These are phyloP conservation scores for Antedon mediterranea DNA, from an alignment of 53 echinoderm and acorn worm species.

Conservation along the genomic window DNA sequence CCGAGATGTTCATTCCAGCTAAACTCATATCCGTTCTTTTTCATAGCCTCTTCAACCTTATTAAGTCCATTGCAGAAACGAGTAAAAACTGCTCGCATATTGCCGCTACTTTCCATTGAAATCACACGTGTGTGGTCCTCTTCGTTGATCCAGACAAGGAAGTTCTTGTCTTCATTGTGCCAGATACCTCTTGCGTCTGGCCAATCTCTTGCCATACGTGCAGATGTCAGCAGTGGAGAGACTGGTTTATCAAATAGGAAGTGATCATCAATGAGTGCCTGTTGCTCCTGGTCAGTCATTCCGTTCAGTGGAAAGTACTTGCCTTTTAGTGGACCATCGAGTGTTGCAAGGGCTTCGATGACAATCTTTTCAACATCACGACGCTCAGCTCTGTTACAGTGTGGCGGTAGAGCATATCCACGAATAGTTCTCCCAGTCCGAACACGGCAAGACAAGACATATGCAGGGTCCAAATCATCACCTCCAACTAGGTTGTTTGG, in stretches of 20 bases:
- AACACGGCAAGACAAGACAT: slow-evolving; percentile 63
- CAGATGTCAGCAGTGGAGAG: slow-evolving; percentile 49
- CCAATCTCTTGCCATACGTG: slow-evolving; percentile 70
- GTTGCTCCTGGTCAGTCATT: slow-evolving; percentile 55
- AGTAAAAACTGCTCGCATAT: slow-evolving; percentile 49
- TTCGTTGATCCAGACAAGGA: slow-evolving; percentile 96
- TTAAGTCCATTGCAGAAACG: slow-evolving; percentile 68
- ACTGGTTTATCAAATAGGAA: slow-evolving; percentile 78
- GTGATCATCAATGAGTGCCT: slow-evolving; percentile 57
- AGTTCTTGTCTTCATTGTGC: slow-evolving; percentile 70
- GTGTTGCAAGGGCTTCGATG: slow-evolving; percentile 20
- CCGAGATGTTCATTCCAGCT: slow-evolving; percentile 86
- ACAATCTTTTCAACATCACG: slow-evolving; percentile 55
- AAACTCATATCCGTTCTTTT: slow-evolving; percentile 36
- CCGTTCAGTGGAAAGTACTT: slow-evolving; percentile 47
- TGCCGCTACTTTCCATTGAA: slow-evolving; percentile 67
- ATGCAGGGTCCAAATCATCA: slow-evolving; percentile 54
- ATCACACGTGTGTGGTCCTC: too few relatives aligned
- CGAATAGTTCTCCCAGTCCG: slow-evolving; percentile 64
- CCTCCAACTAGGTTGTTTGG: slow-evolving; percentile 34
- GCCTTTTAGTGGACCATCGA: slow-evolving; percentile 35
- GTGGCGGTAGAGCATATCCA: slow-evolving; percentile 52
- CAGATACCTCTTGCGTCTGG: slow-evolving; percentile 71
- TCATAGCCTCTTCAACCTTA: slow-evolving; percentile 35
- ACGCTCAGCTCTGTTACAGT: slow-evolving; percentile 53